Base-by-base conservation (phyloP, 2,113 vertebrate genomes). In the Coryphaenoides rupestris region DNA sequence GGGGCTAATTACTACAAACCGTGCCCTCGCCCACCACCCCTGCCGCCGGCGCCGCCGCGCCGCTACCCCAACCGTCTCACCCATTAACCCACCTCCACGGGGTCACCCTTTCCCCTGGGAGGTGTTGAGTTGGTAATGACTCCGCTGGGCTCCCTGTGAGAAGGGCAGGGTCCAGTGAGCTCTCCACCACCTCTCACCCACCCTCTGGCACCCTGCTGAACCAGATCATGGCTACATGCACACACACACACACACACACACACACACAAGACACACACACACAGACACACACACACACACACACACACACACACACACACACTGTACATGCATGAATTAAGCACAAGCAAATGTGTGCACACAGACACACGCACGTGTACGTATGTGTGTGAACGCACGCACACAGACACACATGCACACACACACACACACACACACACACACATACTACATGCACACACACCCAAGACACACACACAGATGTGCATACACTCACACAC, bases 81-180 rank as follows among this genome's bases (percentile, higher is more conserved):
- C 4, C 28, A 9, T 71, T n/a, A 66, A 63, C 21, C 66, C 66
- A 63, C 80, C 79, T 69, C 68, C 70, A 69, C 63, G 53, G n/a
- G n/a, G 74, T 82, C 84, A 72, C 89, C 86, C 86, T 86, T 84
- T 89, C 79, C 88, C 84, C 88, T 73, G 70, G 1, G 5, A 85
- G 73, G 80, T 84, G 87, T 88, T 89, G 87, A 87, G 77, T 73
- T 71, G 86, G 69, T 84, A 85, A 86, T 89, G 89, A 84, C 77
- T 90, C 87, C 86, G 89, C 82, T 78, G 69, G 72, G 89, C 87
- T 87, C 79, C 6, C 89, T 84, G 67, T 87, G 82, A 77, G 72
- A 79, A 81, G 72, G 69, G 57, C 78, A 77, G 64, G 77, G 19
- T 19, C 9, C 58, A 46, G 19, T 78, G 33, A 58, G 67, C 55